Base-by-base conservation (phyloP, 1,140 invertebrate species). In the Mylabris phalerata region DNA sequence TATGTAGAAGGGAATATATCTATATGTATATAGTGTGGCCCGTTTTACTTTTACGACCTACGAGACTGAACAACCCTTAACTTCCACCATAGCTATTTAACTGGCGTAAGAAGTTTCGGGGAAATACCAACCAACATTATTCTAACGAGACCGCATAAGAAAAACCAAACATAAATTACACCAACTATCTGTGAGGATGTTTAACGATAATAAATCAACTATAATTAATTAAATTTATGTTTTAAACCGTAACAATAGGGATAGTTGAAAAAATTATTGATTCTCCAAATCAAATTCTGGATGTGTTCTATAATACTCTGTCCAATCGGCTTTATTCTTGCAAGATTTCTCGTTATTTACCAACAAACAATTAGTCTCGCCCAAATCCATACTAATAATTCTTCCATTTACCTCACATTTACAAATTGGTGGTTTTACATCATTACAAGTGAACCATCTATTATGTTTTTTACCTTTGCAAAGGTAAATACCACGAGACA, bases 371-470 rank as follows among this genome's bases (percentile, higher is more conserved):
- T 60, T 49, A 5, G 62, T 60, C 40, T 63, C 58, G 4, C 62
- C 62, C 27, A 63, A 38, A 42, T 63, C 62, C 54, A 63, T 32
- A 11, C 48, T 47, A 32, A 60, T 48, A 27, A 45, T 42, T 55
- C 49, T 50, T n/a, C 62, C 58, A 38, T 60, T 52, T 9, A 40
- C 11, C n/a, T 27, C 44, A 48, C 62, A 63, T 27, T 51, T 26
- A 40, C 62, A 63, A 11, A 55, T 13, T 1, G 62, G 62, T 4
- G 62, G 62, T 55, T 55, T 56, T 40, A 60, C 54, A 32, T 63
- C 62, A n/a, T 51, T 56, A 32, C 62, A 63, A 24, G 43, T 46
- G 44, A 63, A 63, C 11, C 49, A 52, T 47, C 58, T 54, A 50
- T 50, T 6, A 48, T 60, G 40, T 24, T 60, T 63, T 5, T 39